Base-by-base conservation (phyloP, 2,797 vertebrate species). In the Phylloscopus collybita region DNA sequence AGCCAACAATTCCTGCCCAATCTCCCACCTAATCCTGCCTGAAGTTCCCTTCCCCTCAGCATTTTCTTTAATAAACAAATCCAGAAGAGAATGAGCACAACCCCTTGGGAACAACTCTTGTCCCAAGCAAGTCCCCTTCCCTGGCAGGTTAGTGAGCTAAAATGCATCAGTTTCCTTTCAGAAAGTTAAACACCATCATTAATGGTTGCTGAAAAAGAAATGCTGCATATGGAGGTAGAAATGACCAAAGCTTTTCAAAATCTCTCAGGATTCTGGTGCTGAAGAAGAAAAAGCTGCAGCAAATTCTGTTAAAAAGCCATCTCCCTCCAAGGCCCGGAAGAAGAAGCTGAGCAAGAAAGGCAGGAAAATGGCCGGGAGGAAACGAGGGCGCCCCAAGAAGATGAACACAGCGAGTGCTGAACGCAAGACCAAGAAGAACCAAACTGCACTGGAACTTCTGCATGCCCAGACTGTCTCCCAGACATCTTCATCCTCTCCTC, bases 381-480 rank as follows among this genome's bases (percentile, higher is more conserved):
- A 99, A 96, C 98, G 99, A 1, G 99, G 99, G 22, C 98, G 99
- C 18, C 99, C 99, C 95, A 99, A 99, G 98, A 99, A 99, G 82
- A 98, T 98, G 66, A 97, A 97, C 50, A 88, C 98, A 10, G 80
- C 97, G 1, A 98, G 98, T 17, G 95, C 98, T 1, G 99, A 99
- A 96, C 98, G 99, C 92, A 99, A 99, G 97, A 98, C 98, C 96
- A 99, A 98, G 98, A 99, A 99, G 97, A 98, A 97, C 94, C 99
- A 99, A 97, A 98, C 98, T 12, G 98, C 99, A 70, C 98, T 99
- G 96, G 99, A 99, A 62, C 97, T 99, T 94, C 98, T 99, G 95
- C 99, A 99, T 2, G 98, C 99, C 88, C 99, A 99, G 96, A 99
- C 99, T 22, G 86, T 96, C 44, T 97, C 98, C 19, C 98, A 99